Evolutionary conservation across 2,797 vertebrate species (phyloP), one percentile per base, ranked within the genome.

Genomic region (Halcyon badia): DNA sequence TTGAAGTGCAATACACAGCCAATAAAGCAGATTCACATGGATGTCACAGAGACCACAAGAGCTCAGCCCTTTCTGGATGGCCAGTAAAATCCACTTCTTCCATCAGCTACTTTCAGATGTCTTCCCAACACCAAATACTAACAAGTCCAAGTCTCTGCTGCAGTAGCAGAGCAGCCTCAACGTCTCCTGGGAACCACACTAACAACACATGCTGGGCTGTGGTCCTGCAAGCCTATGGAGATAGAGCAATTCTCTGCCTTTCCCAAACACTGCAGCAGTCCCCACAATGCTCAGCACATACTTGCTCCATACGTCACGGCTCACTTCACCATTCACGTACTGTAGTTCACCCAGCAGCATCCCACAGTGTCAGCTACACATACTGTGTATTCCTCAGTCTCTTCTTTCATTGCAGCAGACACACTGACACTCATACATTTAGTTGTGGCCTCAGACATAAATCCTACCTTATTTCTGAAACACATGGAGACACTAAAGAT

Each of bases 391-490:
- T 44, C 9, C 24, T 42, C n/a, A 62, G 69, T 19, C 49, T 65
- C 69, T 62, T 35, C 35, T 76, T 58, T 26, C 28, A n/a, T 12
- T 44, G 58, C 46, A 87, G 70, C 30, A 80, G 35, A n/a, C 26
- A 39, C 2, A 0, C 10, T 14, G 24, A 14, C 3, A 3, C 60
- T 52, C 78, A 66, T 17, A 57, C 6, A 11, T 25, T 68, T 7
- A 58, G 37, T 42, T 19, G 57, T 2, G 52, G 39, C 49, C 80
- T 49, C 56, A 14, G 11, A 41, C 49, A 77, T 12, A 83, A 90
- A 66, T 78, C 83, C 56, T 56, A 97, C 97, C 97, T 97, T 90
- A 65, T 97, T 97, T 65, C 88, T 93, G 86, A 97, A 97, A 68
- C 97, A 97, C 17, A 3, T 37, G 68, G 95, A 92, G 52, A 97